phyloP scores from a whole-genome alignment of 2,797 vertebrate species.

The Coranthus polyacanthus region DNA sequence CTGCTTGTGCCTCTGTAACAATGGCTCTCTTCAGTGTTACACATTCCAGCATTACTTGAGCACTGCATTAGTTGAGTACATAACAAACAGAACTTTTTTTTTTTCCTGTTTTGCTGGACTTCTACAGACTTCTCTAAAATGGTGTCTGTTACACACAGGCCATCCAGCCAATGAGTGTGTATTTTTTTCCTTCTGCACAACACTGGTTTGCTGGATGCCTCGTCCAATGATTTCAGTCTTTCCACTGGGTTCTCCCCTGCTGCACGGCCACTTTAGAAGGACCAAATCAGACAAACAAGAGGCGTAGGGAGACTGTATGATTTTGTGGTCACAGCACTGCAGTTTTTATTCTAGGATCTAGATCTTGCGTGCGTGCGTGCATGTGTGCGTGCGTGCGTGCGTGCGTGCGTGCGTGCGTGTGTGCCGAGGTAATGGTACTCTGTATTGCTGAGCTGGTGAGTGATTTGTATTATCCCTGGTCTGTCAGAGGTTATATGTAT shows the following conservation, averaged over 20 bases:
- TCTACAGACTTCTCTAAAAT: slow-evolving; percentile 35
- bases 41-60: not conserved
- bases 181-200: slow-evolving; percentile 50
- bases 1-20: not conserved
- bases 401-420: slow-evolving; percentile 23
- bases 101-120: not conserved
- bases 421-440: slow-evolving; percentile 14
- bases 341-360: slow-evolving; percentile 59
- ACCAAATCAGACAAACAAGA: slow-evolving; percentile 58
- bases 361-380: too few relatives aligned
- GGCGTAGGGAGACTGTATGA: slow-evolving; percentile 47
- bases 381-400: not conserved
- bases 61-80: not conserved
- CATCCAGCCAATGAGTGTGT: slow-evolving; percentile 24
- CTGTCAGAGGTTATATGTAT: slow-evolving; percentile 51
- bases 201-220: slow-evolving; percentile 43
- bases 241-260: slow-evolving; percentile 67
- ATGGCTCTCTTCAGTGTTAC: not conserved
- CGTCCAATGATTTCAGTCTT: slow-evolving; percentile 77
- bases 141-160: slow-evolving; percentile 24
- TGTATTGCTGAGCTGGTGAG: slow-evolving; percentile 22
- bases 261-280: slow-evolving; percentile 73
- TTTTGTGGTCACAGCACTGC: slow-evolving; percentile 63
- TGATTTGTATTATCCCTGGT: slow-evolving; percentile 34
- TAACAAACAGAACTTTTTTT: not conserved